A percentile compares a stretch with the other conserved stretches of the same genome.
Conservation (phyloP, 2,797 vertebrate species). For the Pseudochromis fuscus region DNA sequence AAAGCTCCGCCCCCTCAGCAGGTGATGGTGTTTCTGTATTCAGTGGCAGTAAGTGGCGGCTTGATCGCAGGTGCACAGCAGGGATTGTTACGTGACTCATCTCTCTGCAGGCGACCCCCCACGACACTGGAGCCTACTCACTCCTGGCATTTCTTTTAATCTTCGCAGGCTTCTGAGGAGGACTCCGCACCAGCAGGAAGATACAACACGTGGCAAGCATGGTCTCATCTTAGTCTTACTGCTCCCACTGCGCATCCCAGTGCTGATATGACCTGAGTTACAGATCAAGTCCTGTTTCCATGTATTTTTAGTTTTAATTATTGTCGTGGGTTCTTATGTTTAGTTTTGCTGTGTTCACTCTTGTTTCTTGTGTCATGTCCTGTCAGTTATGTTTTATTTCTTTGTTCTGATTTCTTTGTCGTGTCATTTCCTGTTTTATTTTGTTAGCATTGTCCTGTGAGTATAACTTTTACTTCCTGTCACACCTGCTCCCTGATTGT, state of each 20-base stretch:
- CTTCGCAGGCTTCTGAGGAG: constrained; percentile 1
- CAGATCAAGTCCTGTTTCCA: no score
- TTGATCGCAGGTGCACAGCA: constrained; percentile 17
- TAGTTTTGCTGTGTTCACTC: no score
- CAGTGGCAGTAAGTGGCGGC: neutral
- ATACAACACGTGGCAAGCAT: constrained; percentile 10
- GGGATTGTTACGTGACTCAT: constrained; percentile 21
- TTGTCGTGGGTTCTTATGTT: no score
- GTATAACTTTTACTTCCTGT: no score
- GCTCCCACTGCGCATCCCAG: constrained; percentile 20
- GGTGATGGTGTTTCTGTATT: constrained; percentile 24
- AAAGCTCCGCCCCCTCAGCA: constrained; percentile 32
- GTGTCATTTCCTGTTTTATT: no score
- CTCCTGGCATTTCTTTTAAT: constrained; percentile 11
- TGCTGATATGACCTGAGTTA: no score
- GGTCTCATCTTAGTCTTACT: neutral
- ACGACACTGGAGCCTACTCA: neutral
- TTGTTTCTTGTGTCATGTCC: no score
- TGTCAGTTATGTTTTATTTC: no score
- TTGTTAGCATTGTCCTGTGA: no score
- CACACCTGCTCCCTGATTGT: no score
- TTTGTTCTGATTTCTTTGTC: no score
- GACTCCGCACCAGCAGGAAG: constrained; percentile 10
- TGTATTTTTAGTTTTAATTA: no score
- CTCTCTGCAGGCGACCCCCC: neutral